Percentiles rank a stretch among this genome's conserved stretches.
Evolutionary conservation across 2,888 invertebrate genomes (phyloP).

Genomic region (Parochlus steinenii): DNA sequence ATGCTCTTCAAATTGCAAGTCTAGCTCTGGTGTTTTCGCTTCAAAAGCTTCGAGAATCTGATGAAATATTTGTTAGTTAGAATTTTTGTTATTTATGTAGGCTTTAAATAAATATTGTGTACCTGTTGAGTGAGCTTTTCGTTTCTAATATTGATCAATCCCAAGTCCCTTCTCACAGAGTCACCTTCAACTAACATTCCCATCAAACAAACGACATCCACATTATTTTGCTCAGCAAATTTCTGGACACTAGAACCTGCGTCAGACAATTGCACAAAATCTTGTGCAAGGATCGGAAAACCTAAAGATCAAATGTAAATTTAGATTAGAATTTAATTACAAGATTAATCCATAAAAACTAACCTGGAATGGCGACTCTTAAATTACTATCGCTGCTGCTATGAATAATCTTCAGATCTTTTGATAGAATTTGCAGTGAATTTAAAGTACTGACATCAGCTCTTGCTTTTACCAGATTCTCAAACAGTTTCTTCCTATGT

Average conservation of each 20-base stretch:
- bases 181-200: slow-evolving; percentile 40
- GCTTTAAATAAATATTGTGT: no score
- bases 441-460: slow-evolving; percentile 47
- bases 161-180: slow-evolving; percentile 39
- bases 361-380: slow-evolving; percentile 36
- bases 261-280: slow-evolving; percentile 34
- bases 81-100: no score
- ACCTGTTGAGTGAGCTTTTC: slow-evolving; percentile 20
- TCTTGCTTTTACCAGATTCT: slow-evolving; percentile 42
- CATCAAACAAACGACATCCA: slow-evolving; percentile 36
- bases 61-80: not conserved
- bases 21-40: slow-evolving; percentile 24
- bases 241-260: slow-evolving; percentile 33
- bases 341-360: no score
- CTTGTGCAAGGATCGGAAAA: slow-evolving; percentile 22
- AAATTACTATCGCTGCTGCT: slow-evolving; percentile 34
- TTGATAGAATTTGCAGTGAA: slow-evolving; percentile 48
- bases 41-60: slow-evolving; percentile 17
- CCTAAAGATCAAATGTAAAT: slow-evolving; percentile 22
- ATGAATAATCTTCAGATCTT: slow-evolving; percentile 55
- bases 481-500: slow-evolving; percentile 31
- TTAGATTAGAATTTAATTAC: no score
- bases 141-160: slow-evolving; percentile 30
- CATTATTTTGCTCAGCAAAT: slow-evolving; percentile 31
- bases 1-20: slow-evolving; percentile 27